These are phyloP conservation scores for Tetrao urogallus DNA, from an alignment of 2,113 vertebrate genomes.

Conservation along the genomic window DNA sequence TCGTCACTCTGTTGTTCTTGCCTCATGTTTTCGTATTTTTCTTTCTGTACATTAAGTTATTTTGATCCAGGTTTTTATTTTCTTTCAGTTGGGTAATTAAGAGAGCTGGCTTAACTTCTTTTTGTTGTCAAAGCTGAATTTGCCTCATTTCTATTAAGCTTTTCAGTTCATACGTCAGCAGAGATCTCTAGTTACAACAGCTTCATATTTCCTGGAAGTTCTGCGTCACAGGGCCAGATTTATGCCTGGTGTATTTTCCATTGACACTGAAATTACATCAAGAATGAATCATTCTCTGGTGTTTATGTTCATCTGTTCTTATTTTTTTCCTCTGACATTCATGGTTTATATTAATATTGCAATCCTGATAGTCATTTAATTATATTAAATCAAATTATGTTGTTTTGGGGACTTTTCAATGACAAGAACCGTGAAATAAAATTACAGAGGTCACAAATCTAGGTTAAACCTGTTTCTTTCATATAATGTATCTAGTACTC, in stretches of 20 bases:
- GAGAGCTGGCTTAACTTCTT: conserved; percentile 21
- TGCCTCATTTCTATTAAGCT: conserved; percentile 52
- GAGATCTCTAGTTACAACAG: conserved; percentile 63
- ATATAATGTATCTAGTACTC: not conserved
- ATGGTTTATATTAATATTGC: conserved; percentile 4
- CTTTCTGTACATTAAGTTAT: conserved; percentile 32
- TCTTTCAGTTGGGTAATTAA: conserved; percentile 55
- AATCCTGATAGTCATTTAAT: not conserved
- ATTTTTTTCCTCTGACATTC: not conserved
- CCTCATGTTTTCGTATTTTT: conserved; percentile 44
- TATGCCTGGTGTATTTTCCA: conserved; percentile 49
- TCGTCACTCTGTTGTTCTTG: conserved; percentile 23
- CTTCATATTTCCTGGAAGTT: conserved; percentile 69
- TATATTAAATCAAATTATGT: conserved; percentile 21
- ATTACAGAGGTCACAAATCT: not conserved
- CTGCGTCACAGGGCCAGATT: conserved; percentile 38
- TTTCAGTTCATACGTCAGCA: conserved; percentile 60
- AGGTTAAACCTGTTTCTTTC: not conserved
- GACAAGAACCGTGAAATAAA: conserved; percentile 15
- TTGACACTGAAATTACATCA: conserved; percentile 45
- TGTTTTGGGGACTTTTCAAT: conserved; percentile 22
- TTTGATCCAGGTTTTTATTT: conserved; percentile 54
- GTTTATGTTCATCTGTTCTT: conserved; percentile 39
- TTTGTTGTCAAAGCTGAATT: conserved; percentile 41
- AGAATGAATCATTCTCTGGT: conserved; percentile 48